Evolutionary conservation across 2,888 invertebrate species (phyloP).

Genomic region (Drosophila eohydei): DNA sequence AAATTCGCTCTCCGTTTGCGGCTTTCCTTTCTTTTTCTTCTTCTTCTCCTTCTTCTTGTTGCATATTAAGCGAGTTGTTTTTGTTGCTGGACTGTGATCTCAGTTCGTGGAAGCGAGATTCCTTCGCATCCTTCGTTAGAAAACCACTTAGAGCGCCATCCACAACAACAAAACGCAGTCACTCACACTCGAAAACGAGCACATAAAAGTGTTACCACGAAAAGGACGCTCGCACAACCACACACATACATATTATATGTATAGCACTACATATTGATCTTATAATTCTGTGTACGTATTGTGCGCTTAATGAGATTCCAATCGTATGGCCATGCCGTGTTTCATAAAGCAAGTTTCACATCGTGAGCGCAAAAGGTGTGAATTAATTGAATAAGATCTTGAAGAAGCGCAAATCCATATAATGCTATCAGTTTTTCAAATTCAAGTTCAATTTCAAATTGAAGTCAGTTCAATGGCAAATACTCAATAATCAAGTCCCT

Average conservation of each 20-base stretch:
- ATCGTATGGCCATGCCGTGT: slow-evolving; percentile 22
- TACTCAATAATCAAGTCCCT: background rate
- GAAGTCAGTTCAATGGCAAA: background rate
- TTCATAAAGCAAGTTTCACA: slow-evolving; percentile 1
- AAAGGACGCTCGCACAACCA: slow-evolving; percentile 26
- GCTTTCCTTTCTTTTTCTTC: background rate
- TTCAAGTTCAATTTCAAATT: slow-evolving; percentile 1
- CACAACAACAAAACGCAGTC: slow-evolving; percentile 5
- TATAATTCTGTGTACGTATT: slow-evolving; percentile 71
- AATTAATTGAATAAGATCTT: slow-evolving; percentile 35
- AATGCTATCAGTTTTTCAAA: slow-evolving; percentile 3
- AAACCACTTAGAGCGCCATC: slow-evolving; percentile 54
- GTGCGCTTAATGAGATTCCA: slow-evolving; percentile 66
- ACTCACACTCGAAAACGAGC: slow-evolving; percentile 2
- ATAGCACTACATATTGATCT: slow-evolving; percentile 34
- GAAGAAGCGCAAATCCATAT: slow-evolving; percentile 1
- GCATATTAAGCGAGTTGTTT: slow-evolving; percentile 15
- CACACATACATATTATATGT: slow-evolving; percentile 1
- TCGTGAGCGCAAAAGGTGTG: slow-evolving; percentile 24
- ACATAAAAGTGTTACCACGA: slow-evolving; percentile 16
- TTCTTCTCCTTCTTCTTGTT: slow-evolving; percentile 3
- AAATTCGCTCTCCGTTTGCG: slow-evolving; percentile 40
- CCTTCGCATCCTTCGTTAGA: slow-evolving; percentile 61
- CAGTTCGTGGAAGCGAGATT: slow-evolving; percentile 49
- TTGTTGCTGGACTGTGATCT: slow-evolving; percentile 26